A percentile compares a stretch with the other conserved stretches of the same genome.
phyloP scores from a whole-genome alignment of 2,797 vertebrate species.

The Holocentrus rufus region DNA sequence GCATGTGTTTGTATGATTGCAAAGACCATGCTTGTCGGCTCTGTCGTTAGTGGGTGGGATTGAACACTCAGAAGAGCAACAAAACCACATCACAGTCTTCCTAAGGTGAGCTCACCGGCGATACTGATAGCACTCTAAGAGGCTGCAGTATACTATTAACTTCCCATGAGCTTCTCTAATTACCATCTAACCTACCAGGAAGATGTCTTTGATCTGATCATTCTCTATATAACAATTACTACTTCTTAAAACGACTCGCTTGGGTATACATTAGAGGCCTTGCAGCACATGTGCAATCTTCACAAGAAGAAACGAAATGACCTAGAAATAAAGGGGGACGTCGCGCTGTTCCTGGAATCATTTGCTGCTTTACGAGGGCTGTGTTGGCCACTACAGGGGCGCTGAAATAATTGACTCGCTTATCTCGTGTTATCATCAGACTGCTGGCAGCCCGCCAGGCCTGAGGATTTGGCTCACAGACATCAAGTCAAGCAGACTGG shows the following conservation, averaged over 20 bases:
- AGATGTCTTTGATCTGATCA: neutral
- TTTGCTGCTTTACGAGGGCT: constrained; percentile 48
- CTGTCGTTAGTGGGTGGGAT: constrained; percentile 6
- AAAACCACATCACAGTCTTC: constrained; percentile 3
- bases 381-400: constrained; percentile 48
- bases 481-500: constrained; percentile 72
- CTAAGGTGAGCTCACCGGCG: neutral
- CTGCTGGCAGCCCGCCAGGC: constrained; percentile 61
- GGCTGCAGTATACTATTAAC: neutral
- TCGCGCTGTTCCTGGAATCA: constrained; percentile 42
- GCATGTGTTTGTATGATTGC: constrained; percentile 7
- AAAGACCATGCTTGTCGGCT: neutral
- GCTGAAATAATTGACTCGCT: constrained; percentile 66
- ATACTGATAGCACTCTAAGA: neutral
- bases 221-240: neutral
- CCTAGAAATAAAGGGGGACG: constrained; percentile 26
- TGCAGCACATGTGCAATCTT: neutral
- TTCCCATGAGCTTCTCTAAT: constrained; percentile 1
- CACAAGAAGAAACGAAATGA: constrained; percentile 4
- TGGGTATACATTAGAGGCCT: neutral
- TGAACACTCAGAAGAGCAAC: constrained; percentile 2
- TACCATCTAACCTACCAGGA: neutral
- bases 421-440: constrained; percentile 75
- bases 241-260: constrained; percentile 14
- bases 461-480: constrained; percentile 68